Evolutionary conservation across 2,797 vertebrate genomes (phyloP).

Genomic region (Tachyglossus aculeatus): DNA sequence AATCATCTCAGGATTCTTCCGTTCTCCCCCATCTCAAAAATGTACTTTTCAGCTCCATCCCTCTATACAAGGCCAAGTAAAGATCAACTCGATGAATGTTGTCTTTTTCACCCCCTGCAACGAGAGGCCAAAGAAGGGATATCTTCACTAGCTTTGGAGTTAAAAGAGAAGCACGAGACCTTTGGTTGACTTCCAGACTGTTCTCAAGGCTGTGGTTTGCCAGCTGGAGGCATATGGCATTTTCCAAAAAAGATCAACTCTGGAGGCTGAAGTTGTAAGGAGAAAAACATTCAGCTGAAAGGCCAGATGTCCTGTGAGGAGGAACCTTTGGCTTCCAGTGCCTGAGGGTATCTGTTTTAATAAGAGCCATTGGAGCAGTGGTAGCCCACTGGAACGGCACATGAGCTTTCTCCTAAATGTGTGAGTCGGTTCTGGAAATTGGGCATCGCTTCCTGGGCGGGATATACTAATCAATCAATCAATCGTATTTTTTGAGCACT

Average conservation of each 20-base stretch:
- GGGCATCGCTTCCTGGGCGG: too few species aligned
- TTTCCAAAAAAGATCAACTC: neutral
- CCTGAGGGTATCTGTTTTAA: conserved; percentile 3
- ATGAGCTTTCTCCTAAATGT: too few species aligned
- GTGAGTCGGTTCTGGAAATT: too few species aligned
- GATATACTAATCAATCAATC: too few species aligned
- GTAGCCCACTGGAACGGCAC: too few species aligned
- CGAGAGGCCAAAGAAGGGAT: neutral
- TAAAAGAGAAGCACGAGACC: neutral
- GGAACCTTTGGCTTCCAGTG: neutral
- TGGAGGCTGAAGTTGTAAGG: conserved; percentile 1
- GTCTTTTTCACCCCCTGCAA: neutral
- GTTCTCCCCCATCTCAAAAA: neutral
- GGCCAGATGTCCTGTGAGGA: conserved; percentile 25
- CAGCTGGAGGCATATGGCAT: neutral
- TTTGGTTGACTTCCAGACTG: conserved; percentile 42
- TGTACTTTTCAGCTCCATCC: neutral
- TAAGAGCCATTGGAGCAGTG: conserved; percentile 7
- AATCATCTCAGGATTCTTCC: neutral
- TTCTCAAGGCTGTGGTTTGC: conserved; percentile 20
- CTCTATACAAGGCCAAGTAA: neutral
- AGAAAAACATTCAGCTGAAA: neutral
- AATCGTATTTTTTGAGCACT: too few species aligned
- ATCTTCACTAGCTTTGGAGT: conserved; percentile 25
- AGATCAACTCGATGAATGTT: neutral